Evolutionary conservation across 2,888 invertebrate genomes (phyloP).

Genomic region (Dolichopus griseipennis): DNA sequence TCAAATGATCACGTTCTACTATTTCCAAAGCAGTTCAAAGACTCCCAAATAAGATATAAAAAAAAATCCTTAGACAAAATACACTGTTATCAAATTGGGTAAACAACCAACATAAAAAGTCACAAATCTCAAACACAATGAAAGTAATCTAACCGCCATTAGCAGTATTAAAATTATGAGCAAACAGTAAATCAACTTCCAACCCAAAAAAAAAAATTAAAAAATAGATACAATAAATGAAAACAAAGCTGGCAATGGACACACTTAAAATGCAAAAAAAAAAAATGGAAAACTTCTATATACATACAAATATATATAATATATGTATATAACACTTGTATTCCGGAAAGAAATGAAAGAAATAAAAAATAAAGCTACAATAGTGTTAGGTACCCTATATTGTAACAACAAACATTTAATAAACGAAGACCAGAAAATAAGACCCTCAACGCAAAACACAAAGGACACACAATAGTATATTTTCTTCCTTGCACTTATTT

Average conservation of each 20-base stretch:
- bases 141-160: background rate
- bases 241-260: background rate
- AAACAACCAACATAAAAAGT: background rate
- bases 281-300: background rate
- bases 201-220: background rate
- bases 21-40: no score
- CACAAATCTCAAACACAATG: background rate
- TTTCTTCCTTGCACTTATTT: background rate
- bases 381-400: no score
- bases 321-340: no score
- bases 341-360: no score
- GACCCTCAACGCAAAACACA: background rate
- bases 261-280: background rate
- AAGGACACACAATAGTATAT: background rate
- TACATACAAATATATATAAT: no score
- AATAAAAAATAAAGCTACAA: no score
- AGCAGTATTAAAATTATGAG: conserved; percentile 1
- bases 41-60: no score
- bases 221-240: no score
- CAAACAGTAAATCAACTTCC: background rate
- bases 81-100: no score
- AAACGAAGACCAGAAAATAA: background rate
- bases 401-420: background rate
- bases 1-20: no score
- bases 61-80: no score